phyloP scores from a whole-genome alignment of 2,797 vertebrate species.

The Etheostoma perlongum region DNA sequence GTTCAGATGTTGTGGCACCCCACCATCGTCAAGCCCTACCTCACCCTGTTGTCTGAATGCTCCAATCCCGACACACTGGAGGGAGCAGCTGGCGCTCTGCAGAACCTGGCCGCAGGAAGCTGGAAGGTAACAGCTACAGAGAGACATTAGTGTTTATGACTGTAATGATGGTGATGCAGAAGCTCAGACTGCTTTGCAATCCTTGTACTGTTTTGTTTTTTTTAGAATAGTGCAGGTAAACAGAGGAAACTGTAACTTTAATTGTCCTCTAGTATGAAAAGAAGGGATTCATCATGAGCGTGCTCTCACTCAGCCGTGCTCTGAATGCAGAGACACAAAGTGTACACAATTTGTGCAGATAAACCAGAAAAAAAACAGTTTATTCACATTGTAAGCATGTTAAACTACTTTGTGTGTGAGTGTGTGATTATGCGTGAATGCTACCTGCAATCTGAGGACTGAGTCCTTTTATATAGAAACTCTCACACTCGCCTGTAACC shows the following conservation, averaged over 20 bases:
- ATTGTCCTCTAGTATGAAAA: not conserved
- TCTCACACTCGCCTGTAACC: not conserved
- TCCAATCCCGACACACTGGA: conserved; percentile 99
- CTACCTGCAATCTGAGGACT: not conserved
- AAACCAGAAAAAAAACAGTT: not conserved
- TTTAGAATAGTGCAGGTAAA: not conserved
- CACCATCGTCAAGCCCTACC: conserved; percentile 99
- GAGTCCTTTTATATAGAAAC: conserved; percentile 8
- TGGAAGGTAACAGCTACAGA: conserved; percentile 90
- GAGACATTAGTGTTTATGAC: too few relatives aligned
- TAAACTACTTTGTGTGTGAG: conserved; percentile 1
- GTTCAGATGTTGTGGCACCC: conserved; percentile 99
- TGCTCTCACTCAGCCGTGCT: not conserved
- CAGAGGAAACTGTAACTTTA: not conserved
- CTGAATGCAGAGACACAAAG: not conserved
- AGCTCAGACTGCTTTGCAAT: not conserved
- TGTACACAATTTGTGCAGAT: conserved; percentile 12
- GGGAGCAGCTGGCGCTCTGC: conserved; percentile 96
- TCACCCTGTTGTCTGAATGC: conserved; percentile 99
- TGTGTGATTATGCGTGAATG: conserved; percentile 19
- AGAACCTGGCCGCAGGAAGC: conserved; percentile 98
- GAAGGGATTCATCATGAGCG: not conserved
- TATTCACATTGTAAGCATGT: not conserved
- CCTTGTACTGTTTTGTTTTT: not conserved
- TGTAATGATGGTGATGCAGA: not conserved